Conservation (phyloP, 1,140 invertebrate genomes). For the Ooceraea biroi region DNA sequence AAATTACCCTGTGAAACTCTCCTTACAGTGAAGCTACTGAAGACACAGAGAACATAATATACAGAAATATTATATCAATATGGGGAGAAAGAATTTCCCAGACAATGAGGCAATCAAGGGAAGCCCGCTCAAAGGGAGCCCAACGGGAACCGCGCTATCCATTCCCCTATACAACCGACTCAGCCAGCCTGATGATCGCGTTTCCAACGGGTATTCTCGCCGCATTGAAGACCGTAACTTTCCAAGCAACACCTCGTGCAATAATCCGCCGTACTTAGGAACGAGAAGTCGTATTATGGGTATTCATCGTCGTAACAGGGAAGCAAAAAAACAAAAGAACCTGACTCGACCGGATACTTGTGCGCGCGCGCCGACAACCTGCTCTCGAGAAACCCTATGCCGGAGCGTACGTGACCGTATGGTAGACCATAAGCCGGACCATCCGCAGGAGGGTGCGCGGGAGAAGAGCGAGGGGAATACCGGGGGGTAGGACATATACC, state of each 20-base stretch:
- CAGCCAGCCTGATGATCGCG: neutral
- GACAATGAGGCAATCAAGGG: neutral
- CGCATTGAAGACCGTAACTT: neutral
- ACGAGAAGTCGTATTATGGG: slow-evolving; percentile 42
- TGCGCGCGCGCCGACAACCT: slow-evolving; percentile 52
- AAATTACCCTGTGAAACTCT: neutral
- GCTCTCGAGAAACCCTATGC: slow-evolving; percentile 34
- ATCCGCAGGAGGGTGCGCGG: slow-evolving; percentile 50
- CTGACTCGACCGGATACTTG: slow-evolving; percentile 23
- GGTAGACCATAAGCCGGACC: slow-evolving; percentile 47
- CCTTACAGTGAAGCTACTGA: neutral
- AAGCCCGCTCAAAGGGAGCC: neutral
- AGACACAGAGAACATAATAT: no score
- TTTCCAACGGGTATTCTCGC: neutral
- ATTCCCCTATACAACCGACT: neutral
- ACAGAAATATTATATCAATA: no score
- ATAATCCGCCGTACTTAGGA: slow-evolving; percentile 28
- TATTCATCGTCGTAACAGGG: neutral
- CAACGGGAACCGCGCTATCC: neutral
- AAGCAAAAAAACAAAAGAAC: neutral
- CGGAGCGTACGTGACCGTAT: slow-evolving; percentile 32
- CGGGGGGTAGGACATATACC: slow-evolving; percentile 51
- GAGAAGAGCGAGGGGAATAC: slow-evolving; percentile 8
- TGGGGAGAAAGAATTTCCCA: no score
- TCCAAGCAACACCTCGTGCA: slow-evolving; percentile 4